These are phyloP conservation scores for Drosophila paramelanica DNA, from an alignment of 2,888 invertebrate species.

Conservation along the genomic window DNA sequence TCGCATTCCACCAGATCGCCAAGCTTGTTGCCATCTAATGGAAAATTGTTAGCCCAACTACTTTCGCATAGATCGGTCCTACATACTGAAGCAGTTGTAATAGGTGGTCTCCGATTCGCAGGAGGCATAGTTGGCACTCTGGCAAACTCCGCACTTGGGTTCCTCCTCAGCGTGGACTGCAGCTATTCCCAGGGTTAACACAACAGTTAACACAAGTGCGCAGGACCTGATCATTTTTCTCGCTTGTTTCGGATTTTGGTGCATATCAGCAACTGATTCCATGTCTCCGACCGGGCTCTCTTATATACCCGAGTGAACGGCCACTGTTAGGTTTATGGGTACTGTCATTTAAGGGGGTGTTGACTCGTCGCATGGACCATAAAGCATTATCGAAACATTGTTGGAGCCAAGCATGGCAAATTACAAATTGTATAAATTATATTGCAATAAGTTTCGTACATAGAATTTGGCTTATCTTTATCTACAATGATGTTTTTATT, in stretches of 20 bases:
- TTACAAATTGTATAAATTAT: conserved; percentile 20
- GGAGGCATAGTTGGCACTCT: conserved; percentile 8
- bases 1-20: conserved; percentile 18
- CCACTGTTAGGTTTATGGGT: conserved; percentile 23
- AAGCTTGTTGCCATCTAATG: conserved; percentile 8
- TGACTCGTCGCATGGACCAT: conserved; percentile 22
- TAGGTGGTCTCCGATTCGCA: conserved; percentile 41
- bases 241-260: conserved; percentile 5
- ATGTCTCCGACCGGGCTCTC: not conserved
- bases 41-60: conserved; percentile 12
- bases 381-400: conserved; percentile 44
- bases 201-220: conserved; percentile 16
- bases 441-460: not conserved
- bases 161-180: not conserved
- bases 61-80: not conserved
- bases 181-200: not conserved
- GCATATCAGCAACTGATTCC: conserved; percentile 23
- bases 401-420: conserved; percentile 19
- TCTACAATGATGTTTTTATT: conserved; percentile 8
- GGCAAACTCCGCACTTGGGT: conserved; percentile 30
- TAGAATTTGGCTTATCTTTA: conserved; percentile 11
- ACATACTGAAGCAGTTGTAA: conserved; percentile 45
- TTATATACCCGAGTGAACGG: conserved; percentile 34
- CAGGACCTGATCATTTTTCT: conserved; percentile 21
- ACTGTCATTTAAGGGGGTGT: conserved; percentile 27